These are phyloP conservation scores for Trematocara macrostoma DNA, from an alignment of 2,113 vertebrate species.

Conservation along the genomic window DNA sequence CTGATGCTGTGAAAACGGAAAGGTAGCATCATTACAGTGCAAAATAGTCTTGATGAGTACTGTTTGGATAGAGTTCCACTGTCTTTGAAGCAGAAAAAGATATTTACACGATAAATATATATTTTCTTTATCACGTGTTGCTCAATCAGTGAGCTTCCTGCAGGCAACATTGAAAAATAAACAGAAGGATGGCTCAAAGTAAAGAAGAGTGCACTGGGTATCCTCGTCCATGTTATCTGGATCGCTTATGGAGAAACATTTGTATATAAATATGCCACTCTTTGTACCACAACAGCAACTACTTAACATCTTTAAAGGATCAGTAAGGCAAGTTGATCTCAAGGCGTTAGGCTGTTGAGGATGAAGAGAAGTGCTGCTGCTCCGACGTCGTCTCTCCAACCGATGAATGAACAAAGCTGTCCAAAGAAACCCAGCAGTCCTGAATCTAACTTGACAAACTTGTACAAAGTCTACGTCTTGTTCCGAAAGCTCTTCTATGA, in stretches of 20 bases:
- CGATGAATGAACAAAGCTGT: neutral
- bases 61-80: neutral
- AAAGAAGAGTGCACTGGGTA: neutral
- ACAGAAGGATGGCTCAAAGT: neutral
- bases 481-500: neutral
- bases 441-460: neutral
- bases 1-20: neutral
- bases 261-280: neutral
- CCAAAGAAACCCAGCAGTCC: neutral
- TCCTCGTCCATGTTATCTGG: neutral
- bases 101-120: slow-evolving; percentile 53
- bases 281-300: neutral
- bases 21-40: neutral
- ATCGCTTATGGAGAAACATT: neutral
- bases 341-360: neutral
- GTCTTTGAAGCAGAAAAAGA: slow-evolving; percentile 22
- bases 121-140: neutral
- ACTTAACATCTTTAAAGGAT: neutral
- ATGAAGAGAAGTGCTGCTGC: neutral
- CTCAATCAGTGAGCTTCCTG: neutral
- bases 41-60: neutral
- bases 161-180: neutral
- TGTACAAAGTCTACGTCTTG: neutral
- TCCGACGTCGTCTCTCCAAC: neutral
- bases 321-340: neutral